Evolutionary conservation across 2,888 invertebrate genomes (phyloP).

Genomic region (Apamea crenata): DNA sequence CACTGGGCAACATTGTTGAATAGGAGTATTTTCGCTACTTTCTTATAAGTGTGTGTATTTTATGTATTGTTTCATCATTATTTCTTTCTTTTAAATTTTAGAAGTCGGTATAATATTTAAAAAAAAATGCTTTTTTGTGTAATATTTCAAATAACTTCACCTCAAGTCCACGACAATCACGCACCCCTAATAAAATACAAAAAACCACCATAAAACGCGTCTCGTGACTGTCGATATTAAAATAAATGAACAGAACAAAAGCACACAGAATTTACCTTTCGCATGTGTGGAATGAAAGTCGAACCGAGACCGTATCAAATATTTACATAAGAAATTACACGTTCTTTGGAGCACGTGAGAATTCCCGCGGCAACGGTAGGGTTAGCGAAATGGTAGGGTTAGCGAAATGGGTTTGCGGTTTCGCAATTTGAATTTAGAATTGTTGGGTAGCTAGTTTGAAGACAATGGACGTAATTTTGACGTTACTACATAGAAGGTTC

Average conservation of each 20-base stretch:
- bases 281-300: conserved; percentile 54
- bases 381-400: conserved; percentile 51
- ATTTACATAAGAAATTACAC: conserved; percentile 74
- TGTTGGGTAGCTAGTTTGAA: conserved; percentile 42
- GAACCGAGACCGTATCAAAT: conserved; percentile 65
- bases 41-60: too few relatives aligned
- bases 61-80: too few relatives aligned
- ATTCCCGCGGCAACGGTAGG: conserved; percentile 47
- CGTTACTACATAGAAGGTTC: conserved; percentile 27
- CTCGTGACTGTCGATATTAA: conserved; percentile 46
- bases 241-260: conserved; percentile 52
- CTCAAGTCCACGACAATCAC: conserved; percentile 1
- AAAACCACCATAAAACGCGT: conserved; percentile 36
- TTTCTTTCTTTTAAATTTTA: background rate
- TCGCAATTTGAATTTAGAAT: conserved; percentile 59
- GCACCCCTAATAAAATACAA: background rate
- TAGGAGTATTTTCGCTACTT: too few relatives aligned
- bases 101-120: background rate
- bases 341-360: conserved; percentile 57
- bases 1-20: too few relatives aligned
- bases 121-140: background rate
- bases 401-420: conserved; percentile 45
- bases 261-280: conserved; percentile 46
- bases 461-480: conserved; percentile 48
- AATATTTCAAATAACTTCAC: background rate